phyloP scores from a whole-genome alignment of 2,797 vertebrate genomes.

The Mionectes olivaceus region DNA sequence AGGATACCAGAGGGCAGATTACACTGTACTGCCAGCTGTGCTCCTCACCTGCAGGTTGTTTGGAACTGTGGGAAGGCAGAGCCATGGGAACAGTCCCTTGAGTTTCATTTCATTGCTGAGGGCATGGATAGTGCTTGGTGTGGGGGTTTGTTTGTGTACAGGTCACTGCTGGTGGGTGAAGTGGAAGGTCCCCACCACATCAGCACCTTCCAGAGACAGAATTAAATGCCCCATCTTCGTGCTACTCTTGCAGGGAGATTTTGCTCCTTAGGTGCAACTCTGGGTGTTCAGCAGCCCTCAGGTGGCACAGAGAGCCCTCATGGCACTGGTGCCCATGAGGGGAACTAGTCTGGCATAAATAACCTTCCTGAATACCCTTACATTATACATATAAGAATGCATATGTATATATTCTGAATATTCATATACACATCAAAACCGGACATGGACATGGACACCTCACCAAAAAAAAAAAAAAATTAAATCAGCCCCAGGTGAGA shows the following conservation, averaged over 20 bases:
- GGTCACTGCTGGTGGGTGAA: not conserved
- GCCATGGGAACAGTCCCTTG: not conserved
- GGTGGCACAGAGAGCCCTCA: not conserved
- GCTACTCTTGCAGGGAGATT: not conserved
- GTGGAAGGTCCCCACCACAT: not conserved
- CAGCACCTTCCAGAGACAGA: not conserved
- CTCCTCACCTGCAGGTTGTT: not conserved
- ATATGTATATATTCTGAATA: not conserved
- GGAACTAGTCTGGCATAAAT: not conserved
- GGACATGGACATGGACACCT: accelerated
- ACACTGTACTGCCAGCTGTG: not conserved
- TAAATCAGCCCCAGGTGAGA: not conserved
- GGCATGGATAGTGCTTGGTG: not conserved
- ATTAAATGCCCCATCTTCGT: not conserved
- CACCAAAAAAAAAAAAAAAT: accelerated
- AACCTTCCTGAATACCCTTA: not conserved
- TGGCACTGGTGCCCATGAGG: not conserved
- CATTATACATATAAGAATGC: too few relatives aligned
- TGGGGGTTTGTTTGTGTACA: not conserved
- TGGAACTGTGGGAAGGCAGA: not conserved
- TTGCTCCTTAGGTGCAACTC: not conserved
- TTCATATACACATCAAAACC: not conserved
- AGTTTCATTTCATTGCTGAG: not conserved
- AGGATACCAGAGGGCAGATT: not conserved
- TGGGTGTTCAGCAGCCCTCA: not conserved